phyloP scores from a whole-genome alignment of 2,888 invertebrate genomes.

The Eilema caniola region DNA sequence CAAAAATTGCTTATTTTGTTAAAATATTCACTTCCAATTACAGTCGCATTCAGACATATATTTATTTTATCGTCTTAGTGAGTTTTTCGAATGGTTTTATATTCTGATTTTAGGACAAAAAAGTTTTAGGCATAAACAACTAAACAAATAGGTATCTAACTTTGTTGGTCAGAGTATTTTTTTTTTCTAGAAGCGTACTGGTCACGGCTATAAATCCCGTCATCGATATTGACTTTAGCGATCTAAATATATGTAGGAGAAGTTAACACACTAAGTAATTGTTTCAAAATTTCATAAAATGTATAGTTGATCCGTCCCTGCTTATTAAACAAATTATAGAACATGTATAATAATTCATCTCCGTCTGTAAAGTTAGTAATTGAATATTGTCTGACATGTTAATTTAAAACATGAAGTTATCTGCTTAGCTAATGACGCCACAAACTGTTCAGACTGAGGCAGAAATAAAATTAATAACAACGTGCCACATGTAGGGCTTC shows the following conservation, averaged over 20 bases:
- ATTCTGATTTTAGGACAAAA: not conserved
- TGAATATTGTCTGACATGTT: slow-evolving; percentile 27
- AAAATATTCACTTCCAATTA: not conserved
- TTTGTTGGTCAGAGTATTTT: no score
- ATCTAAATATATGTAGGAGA: no score
- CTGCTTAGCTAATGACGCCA: slow-evolving; percentile 27
- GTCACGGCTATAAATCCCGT: no score
- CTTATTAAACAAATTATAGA: not conserved
- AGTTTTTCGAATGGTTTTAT: not conserved
- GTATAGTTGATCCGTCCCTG: not conserved
- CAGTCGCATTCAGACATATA: not conserved
- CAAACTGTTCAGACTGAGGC: slow-evolving; percentile 21
- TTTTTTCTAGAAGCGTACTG: no score
- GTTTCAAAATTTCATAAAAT: no score
- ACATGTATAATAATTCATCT: slow-evolving; percentile 1
- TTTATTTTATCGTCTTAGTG: not conserved
- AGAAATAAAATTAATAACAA: slow-evolving; percentile 25
- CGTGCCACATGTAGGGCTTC: slow-evolving; percentile 18
- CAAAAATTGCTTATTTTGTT: not conserved
- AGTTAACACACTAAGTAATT: no score
- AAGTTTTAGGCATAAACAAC: not conserved
- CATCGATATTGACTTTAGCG: no score
- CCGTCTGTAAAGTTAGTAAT: slow-evolving; percentile 12
- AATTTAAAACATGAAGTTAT: slow-evolving; percentile 28
- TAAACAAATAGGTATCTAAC: not conserved